phyloP scores from a whole-genome alignment of 2,797 vertebrate species.

The Ctenochaetus hawaiiensis region DNA sequence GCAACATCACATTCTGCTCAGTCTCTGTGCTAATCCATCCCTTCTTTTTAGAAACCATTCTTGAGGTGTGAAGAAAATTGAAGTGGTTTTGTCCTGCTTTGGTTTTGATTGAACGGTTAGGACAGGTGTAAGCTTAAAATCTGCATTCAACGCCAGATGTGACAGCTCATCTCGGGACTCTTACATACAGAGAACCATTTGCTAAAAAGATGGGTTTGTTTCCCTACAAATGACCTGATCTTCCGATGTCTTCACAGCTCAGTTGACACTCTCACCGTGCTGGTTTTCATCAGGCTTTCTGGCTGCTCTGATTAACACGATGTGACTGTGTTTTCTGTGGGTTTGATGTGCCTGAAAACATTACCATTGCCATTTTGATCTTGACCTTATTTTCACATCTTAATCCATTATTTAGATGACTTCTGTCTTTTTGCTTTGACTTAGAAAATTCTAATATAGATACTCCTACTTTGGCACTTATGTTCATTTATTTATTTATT shows the following conservation, averaged over 20 bases:
- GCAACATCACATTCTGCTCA: conserved; percentile 45
- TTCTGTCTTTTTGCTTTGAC: background rate
- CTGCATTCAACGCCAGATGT: background rate
- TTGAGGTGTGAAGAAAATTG: background rate
- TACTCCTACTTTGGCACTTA: too few relatives aligned
- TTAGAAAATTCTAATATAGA: background rate
- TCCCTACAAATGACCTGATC: background rate
- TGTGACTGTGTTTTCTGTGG: conserved; percentile 25
- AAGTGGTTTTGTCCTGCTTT: conserved; percentile 21
- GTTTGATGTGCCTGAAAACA: conserved; percentile 12
- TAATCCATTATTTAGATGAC: background rate
- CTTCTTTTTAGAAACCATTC: conserved; percentile 8
- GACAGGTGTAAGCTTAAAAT: background rate
- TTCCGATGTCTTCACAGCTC: background rate
- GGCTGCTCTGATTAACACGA: conserved; percentile 4
- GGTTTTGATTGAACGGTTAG: conserved; percentile 1
- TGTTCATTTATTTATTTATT: background rate
- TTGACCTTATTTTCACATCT: conserved; percentile 4
- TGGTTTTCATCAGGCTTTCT: conserved; percentile 4
- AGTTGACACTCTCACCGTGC: background rate
- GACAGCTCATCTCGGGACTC: background rate
- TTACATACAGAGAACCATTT: background rate
- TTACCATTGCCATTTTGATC: conserved; percentile 7
- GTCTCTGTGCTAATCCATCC: conserved; percentile 44
- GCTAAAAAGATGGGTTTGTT: background rate